phyloP scores from a whole-genome alignment of 2,888 invertebrate genomes.

The Octodonta nipae region DNA sequence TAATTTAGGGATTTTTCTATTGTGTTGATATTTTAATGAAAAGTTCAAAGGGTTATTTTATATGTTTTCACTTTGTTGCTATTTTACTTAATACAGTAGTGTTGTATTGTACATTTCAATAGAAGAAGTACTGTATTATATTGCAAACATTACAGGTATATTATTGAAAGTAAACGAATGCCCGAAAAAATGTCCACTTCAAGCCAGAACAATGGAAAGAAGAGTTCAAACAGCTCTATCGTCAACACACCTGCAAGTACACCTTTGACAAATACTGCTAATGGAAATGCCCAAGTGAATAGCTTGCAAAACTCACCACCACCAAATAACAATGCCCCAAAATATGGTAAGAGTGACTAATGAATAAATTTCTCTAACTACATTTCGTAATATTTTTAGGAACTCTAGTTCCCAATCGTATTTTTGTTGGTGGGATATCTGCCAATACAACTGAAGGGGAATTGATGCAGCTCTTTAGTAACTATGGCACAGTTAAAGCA shows the following conservation, averaged over 20 bases:
- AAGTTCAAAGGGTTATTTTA: not conserved
- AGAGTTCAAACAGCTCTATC: slow-evolving; percentile 29
- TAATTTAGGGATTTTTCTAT: not conserved
- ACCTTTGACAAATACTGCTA: slow-evolving; percentile 26
- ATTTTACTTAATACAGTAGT: not conserved
- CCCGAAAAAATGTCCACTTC: slow-evolving; percentile 17
- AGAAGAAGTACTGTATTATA: slow-evolving; percentile 1
- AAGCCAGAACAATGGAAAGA: slow-evolving; percentile 26
- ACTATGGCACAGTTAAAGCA: slow-evolving; percentile 77
- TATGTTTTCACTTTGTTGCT: not conserved
- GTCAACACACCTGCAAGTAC: slow-evolving; percentile 32
- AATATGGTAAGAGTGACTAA: slow-evolving; percentile 40
- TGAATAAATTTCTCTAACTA: no score
- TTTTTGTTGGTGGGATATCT: slow-evolving; percentile 93
- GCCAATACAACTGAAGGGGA: slow-evolving; percentile 87
- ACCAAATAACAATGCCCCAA: slow-evolving; percentile 38
- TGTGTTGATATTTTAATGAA: not conserved
- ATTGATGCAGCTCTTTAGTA: slow-evolving; percentile 78
- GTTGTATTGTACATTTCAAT: not conserved
- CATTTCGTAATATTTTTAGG: slow-evolving; percentile 33
- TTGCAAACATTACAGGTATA: slow-evolving; percentile 10
- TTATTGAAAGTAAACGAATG: slow-evolving; percentile 15
- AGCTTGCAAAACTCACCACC: slow-evolving; percentile 31
- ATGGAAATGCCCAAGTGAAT: slow-evolving; percentile 25
- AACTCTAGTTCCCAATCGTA: slow-evolving; percentile 83